A percentile compares a stretch with the other conserved stretches of the same genome.
Conservation (phyloP, 2,888 invertebrate species). For the Limnephilus auricula region DNA sequence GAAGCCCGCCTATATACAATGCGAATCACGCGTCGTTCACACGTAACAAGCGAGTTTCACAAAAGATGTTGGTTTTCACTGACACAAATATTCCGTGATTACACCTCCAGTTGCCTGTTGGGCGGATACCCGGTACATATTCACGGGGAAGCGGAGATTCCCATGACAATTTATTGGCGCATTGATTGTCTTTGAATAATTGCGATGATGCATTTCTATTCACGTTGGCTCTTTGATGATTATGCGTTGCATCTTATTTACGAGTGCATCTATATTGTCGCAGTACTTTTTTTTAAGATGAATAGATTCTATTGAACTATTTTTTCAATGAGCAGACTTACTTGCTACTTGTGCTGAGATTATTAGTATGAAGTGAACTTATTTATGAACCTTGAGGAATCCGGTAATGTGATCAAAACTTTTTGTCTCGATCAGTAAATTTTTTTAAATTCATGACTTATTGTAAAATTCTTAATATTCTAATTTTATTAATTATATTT, state of each 20-base stretch:
- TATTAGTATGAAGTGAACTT: background rate
- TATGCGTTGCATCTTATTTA: constrained; percentile 5
- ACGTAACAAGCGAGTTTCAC: constrained; percentile 37
- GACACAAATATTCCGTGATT: constrained; percentile 65
- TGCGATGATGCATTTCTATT: constrained; percentile 38
- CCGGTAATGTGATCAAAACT: background rate
- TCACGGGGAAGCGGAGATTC: constrained; percentile 22
- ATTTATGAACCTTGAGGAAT: background rate
- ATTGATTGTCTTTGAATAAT: constrained; percentile 41
- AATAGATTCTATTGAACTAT: background rate
- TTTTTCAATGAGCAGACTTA: background rate
- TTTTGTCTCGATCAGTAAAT: too few relatives aligned
- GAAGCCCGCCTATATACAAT: constrained; percentile 44
- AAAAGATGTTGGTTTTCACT: constrained; percentile 59
- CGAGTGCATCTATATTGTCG: background rate
- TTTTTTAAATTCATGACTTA: too few relatives aligned
- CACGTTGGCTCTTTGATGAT: constrained; percentile 5
- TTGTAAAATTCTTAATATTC: too few relatives aligned
- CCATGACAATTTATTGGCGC: constrained; percentile 39
- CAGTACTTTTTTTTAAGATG: background rate
- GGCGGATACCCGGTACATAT: constrained; percentile 32
- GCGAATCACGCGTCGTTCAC: constrained; percentile 55
- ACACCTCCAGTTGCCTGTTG: constrained; percentile 54
- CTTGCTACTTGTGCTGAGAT: background rate
- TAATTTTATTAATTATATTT: too few relatives aligned